phyloP scores from a whole-genome alignment of 2,113 vertebrate species.

The Syngnathus scovelli region DNA sequence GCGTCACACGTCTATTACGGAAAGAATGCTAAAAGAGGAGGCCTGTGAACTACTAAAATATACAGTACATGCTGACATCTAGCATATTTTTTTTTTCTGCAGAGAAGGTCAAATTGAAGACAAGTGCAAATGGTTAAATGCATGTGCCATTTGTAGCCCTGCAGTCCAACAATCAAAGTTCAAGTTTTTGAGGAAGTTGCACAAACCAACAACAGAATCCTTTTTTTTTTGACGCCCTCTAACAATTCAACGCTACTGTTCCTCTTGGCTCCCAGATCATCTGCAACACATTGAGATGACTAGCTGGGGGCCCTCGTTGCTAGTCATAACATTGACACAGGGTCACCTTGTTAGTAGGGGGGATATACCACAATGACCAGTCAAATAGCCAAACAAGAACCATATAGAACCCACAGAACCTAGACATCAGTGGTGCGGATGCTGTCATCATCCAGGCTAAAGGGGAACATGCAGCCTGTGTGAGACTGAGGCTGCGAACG shows the following conservation, averaged over 20 bases:
- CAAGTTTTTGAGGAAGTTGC: constrained; percentile 60
- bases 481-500: constrained; percentile 70
- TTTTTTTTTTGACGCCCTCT: constrained; percentile 47
- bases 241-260: constrained; percentile 31
- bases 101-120: constrained; percentile 1
- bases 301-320: constrained; percentile 38
- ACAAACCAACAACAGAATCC: constrained; percentile 1
- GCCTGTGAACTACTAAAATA: constrained; percentile 10
- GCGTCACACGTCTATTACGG: constrained; percentile 1
- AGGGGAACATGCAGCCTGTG: constrained; percentile 58
- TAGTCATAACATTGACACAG: constrained; percentile 21
- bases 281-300: constrained; percentile 24
- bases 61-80: constrained; percentile 17
- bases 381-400: constrained; percentile 49
- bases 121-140: constrained; percentile 40
- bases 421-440: constrained; percentile 76
- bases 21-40: constrained; percentile 17
- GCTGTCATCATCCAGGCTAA: constrained; percentile 61
- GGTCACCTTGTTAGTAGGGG: constrained; percentile 42
- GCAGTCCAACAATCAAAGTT: constrained; percentile 47
- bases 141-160: constrained; percentile 44
- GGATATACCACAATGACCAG: constrained; percentile 18
- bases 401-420: constrained; percentile 24
- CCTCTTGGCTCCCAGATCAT: constrained; percentile 25
- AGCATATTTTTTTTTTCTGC: constrained; percentile 5